Base-by-base conservation (phyloP, 2,888 invertebrate genomes). In the Leuctra nigra region DNA sequence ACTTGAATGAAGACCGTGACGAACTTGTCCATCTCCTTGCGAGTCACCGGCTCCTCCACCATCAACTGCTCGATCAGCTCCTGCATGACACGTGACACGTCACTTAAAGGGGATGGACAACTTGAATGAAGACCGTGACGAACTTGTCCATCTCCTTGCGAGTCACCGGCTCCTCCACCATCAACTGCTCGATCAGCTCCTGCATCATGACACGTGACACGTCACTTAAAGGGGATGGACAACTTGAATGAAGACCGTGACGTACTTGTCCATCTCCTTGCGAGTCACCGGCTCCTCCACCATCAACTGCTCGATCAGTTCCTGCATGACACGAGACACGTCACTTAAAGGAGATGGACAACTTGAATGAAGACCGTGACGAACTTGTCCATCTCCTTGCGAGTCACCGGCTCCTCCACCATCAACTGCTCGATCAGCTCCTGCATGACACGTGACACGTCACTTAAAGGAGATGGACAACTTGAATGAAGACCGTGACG, bases 341-440 rank as follows among this genome's bases (percentile, higher is more conserved):
- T n/a, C n/a, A n/a, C n/a, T n/a, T n/a, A n/a, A n/a, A n/a, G n/a
- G n/a, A n/a, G n/a, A n/a, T n/a, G n/a, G n/a, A n/a, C n/a, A n/a
- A n/a, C n/a, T n/a, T n/a, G n/a, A n/a, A n/a, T 2, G 63, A 79
- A 80, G 77, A 79, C 81, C 39, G 74, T 69, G 36, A 66, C 65
- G 57, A 70, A 80, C 67, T 78, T 73, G 6, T 73, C 70, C 57
- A 70, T 72, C 35, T 78, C 78, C 13, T 70, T 68, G 23, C 73
- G 75, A 1, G 71, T 73, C 11, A 68, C 73, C 1, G 70, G 70
- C 0, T 71, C 70, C 0, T 63, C 63, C 16, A 68, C 64, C 18
- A 79, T 20, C 7, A 82, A 69, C 2, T 72, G 69, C 1, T 72
- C 66, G 6, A 80, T 65, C 4, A 84, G 67, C 66, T 84, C 84